Evolutionary conservation across 2,797 vertebrate species (phyloP).

Genomic region (Peromyscus aztecus): DNA sequence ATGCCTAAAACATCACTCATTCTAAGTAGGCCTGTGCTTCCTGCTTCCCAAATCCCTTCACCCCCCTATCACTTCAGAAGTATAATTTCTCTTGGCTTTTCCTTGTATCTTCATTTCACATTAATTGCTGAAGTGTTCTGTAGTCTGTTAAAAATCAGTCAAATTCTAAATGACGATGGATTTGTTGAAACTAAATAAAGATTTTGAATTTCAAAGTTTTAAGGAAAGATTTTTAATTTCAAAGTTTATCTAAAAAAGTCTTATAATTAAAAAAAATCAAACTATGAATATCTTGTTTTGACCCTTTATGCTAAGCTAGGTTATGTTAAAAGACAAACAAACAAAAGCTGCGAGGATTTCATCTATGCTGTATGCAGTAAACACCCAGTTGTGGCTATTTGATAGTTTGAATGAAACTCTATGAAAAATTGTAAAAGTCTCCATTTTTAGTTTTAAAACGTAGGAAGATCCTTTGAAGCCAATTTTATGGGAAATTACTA

Average conservation of each 20-base stretch:
- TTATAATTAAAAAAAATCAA: background rate
- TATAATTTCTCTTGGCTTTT: background rate
- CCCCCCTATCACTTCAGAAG: background rate
- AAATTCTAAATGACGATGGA: background rate
- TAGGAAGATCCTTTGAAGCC: conserved; percentile 35
- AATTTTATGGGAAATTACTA: conserved; percentile 34
- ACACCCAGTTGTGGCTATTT: background rate
- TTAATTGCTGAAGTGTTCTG: background rate
- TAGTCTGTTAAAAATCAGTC: conserved; percentile 1
- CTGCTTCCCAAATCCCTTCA: no score
- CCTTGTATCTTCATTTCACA: background rate
- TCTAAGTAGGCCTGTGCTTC: background rate
- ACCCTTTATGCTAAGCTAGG: background rate
- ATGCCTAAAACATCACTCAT: no score
- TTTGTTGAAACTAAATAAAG: background rate
- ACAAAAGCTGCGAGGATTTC: background rate
- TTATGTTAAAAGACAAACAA: background rate
- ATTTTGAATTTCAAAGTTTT: background rate
- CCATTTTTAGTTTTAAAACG: conserved; percentile 22
- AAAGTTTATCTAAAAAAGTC: background rate
- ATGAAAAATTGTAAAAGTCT: conserved; percentile 35
- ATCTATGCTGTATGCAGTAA: background rate
- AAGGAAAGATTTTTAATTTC: background rate
- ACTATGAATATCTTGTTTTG: background rate
- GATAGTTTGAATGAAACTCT: background rate